Percentiles rank a stretch among this genome's conserved stretches.
Conservation (phyloP, 2,113 vertebrate species). For the Antechinus flavipes region DNA sequence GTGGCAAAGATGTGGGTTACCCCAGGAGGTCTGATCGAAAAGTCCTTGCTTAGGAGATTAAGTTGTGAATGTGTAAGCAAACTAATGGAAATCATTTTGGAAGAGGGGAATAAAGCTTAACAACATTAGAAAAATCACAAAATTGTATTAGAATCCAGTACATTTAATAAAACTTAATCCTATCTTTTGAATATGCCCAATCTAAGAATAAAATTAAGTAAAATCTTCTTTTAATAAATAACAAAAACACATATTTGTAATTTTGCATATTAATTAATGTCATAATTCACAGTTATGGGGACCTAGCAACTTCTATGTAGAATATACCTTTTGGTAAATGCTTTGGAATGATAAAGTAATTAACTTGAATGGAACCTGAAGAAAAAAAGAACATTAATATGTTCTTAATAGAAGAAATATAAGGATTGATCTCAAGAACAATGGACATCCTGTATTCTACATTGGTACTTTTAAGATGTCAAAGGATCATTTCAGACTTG, state of each 20-base stretch:
- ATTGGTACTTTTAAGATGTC: background rate
- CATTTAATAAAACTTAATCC: constrained; percentile 64
- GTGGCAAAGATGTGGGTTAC: constrained; percentile 84
- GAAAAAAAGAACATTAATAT: background rate
- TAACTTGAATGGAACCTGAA: background rate
- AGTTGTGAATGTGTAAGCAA: constrained; percentile 86
- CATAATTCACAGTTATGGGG: background rate
- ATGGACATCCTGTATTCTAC: background rate
- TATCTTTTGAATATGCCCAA: background rate
- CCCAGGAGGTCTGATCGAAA: constrained; percentile 88
- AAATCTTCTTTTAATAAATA: background rate
- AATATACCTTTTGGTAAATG: background rate
- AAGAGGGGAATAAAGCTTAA: constrained; percentile 90
- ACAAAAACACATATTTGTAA: background rate
- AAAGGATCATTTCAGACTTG: background rate
- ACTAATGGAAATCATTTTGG: constrained; percentile 89
- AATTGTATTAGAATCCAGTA: constrained; percentile 58
- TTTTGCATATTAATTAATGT: background rate
- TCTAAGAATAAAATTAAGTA: background rate
- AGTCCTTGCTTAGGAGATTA: constrained; percentile 90
- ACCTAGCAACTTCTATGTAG: background rate
- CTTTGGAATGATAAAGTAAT: background rate
- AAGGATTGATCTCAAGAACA: background rate
- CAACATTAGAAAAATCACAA: constrained; percentile 75
- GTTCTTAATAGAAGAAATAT: background rate